A percentile compares a stretch with the other conserved stretches of the same genome.
Conservation (phyloP, 1,140 invertebrate species). For the Diabrotica virgifera region DNA sequence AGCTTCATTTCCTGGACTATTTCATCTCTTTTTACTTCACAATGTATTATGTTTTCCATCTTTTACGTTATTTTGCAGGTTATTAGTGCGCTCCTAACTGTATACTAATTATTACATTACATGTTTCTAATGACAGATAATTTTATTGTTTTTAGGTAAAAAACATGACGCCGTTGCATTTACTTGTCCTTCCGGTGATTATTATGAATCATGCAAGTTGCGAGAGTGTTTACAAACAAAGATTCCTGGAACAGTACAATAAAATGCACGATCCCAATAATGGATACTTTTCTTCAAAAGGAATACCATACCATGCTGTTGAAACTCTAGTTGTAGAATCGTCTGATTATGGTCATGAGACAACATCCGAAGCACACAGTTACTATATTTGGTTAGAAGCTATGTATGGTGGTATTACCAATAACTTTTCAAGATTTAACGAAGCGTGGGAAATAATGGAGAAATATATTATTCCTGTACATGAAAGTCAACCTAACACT, state of each 20-base stretch:
- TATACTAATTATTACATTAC: not conserved
- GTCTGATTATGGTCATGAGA: slow-evolving; percentile 30
- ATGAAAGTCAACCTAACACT: slow-evolving; percentile 18
- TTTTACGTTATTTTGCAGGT: no score
- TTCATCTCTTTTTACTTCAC: no score
- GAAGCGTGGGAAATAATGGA: slow-evolving; percentile 27
- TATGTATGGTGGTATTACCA: slow-evolving; percentile 28
- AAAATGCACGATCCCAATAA: slow-evolving; percentile 26
- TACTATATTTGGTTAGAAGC: slow-evolving; percentile 32
- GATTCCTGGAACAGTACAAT: slow-evolving; percentile 28
- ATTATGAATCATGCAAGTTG: not conserved
- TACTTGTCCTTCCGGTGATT: not conserved
- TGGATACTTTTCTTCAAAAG: slow-evolving; percentile 28
- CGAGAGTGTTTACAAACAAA: slow-evolving; percentile 19
- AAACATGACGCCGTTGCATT: not conserved
- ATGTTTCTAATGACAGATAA: not conserved
- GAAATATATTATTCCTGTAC: slow-evolving; percentile 24
- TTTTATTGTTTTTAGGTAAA: slow-evolving; percentile 4
- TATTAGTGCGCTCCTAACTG: not conserved
- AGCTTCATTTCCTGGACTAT: no score
- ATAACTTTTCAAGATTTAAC: slow-evolving; percentile 27
- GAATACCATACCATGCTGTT: slow-evolving; percentile 28
- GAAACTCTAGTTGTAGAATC: slow-evolving; percentile 31
- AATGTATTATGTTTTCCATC: no score
- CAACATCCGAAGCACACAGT: slow-evolving; percentile 31